Conservation (phyloP, 2,113 vertebrate species). For the Hirundichthys speculiger region DNA sequence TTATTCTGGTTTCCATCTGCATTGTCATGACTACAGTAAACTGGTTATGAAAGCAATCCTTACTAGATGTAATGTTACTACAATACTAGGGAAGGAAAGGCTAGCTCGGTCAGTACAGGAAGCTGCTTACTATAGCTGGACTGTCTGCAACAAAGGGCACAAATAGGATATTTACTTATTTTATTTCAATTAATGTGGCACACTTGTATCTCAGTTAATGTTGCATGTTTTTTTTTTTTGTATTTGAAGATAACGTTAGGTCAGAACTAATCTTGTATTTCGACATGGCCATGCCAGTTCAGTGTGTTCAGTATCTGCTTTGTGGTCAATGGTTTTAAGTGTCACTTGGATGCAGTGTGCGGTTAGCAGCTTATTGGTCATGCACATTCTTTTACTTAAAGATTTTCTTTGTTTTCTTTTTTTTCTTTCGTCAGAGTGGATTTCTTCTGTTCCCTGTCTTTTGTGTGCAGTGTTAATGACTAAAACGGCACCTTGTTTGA, state of each 20-base stretch:
- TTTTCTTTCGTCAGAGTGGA: conserved; percentile 27
- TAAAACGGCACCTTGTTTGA: conserved; percentile 31
- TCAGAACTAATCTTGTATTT: too few relatives aligned
- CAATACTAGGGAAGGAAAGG: background rate
- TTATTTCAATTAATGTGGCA: too few relatives aligned
- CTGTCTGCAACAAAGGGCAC: background rate
- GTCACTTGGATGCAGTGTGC: background rate
- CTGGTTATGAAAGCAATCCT: background rate
- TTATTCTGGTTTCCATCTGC: background rate
- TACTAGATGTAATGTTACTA: too few relatives aligned
- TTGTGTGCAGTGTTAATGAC: conserved; percentile 42
- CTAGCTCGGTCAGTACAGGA: background rate
- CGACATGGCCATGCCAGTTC: too few relatives aligned
- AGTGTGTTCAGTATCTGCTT: background rate
- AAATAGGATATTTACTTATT: too few relatives aligned
- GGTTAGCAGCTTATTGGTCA: conserved; percentile 18
- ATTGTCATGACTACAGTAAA: background rate
- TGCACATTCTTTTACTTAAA: conserved; percentile 20
- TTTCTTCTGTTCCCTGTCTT: conserved; percentile 4
- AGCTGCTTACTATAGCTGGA: background rate
- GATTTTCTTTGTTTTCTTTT: conserved; percentile 15
- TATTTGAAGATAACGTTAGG: background rate
- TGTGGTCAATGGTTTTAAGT: background rate
- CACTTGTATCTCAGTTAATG: too few relatives aligned
- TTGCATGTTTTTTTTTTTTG: background rate